These are phyloP conservation scores for Lathronympha strigana DNA, from an alignment of 2,888 invertebrate species.

Conservation along the genomic window DNA sequence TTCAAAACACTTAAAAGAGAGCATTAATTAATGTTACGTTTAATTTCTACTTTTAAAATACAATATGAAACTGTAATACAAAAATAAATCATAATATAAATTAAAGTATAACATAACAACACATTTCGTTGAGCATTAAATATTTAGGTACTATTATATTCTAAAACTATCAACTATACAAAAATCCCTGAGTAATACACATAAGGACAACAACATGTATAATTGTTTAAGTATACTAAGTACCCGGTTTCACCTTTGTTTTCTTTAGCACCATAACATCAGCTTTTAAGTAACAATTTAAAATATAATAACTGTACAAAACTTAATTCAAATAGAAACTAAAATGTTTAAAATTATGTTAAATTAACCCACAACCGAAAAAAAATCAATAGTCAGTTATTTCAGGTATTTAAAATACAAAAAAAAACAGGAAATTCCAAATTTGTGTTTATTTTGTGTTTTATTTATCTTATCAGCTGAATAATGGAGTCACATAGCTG, in stretches of 20 bases:
- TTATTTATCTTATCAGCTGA: too few species aligned
- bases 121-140: slow-evolving; percentile 28
- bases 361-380: slow-evolving; percentile 61
- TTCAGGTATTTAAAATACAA: neutral
- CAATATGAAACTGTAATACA: neutral
- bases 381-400: slow-evolving; percentile 45
- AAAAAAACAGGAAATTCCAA: neutral
- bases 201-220: neutral
- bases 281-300: slow-evolving; percentile 55
- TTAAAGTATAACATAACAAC: neutral
- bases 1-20: too few species aligned
- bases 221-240: slow-evolving; percentile 31
- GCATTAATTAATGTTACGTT: slow-evolving; percentile 4
- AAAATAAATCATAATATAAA: slow-evolving; percentile 1
- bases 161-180: neutral
- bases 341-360: slow-evolving; percentile 13
- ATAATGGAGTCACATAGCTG: too few species aligned
- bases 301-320: slow-evolving; percentile 40
- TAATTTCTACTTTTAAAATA: slow-evolving; percentile 14
- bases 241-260: slow-evolving; percentile 61
- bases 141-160: neutral
- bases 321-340: slow-evolving; percentile 17
- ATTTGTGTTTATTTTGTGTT: too few species aligned
- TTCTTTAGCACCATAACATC: slow-evolving; percentile 72
- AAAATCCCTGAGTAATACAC: neutral